Evolutionary conservation across 2,113 vertebrate genomes (phyloP), one percentile per base, ranked within the genome.

Genomic region (Pseudonaja textilis): DNA sequence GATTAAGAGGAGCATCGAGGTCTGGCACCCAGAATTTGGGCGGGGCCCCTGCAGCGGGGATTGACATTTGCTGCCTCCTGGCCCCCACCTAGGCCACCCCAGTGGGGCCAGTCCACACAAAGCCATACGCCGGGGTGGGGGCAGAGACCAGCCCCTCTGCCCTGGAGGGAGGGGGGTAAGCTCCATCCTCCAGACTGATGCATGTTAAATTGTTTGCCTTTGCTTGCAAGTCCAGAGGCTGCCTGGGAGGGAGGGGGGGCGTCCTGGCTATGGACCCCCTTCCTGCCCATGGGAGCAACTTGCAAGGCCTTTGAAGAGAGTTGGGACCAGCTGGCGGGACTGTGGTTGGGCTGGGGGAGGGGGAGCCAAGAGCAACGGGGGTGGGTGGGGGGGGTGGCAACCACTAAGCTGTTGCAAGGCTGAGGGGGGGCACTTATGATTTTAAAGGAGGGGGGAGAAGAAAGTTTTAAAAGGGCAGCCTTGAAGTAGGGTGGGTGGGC

Each of bases 91-190:
- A 90, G 89, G 54, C 93, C 59, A 93, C 94, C 91, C 12, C 26
- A 8, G 34, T 39, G 45, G 90, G 91, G 90, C n/a, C 93, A 54
- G 93, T 93, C 94, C 94, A 93, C 94, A 96, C 96, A 97, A 97
- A 97, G 96, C 95, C 96, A 97, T 97, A 96, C 2, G 87, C 86
- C 23, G 88, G 94, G 94, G 95, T 52, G 89, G 94, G 94, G 92
- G 50, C 89, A 39, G 42, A 94, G 91, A 92, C n/a, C 93, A 20
- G 8, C 25, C n/a, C 47, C 45, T 34, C 50, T 55, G 50, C n/a
- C 7, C 11, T 55, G 47, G 45, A 8, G 3, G 42, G 59, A 26
- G 9, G 14, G 2, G 52, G 87, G 57, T 9, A 1, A 18, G 7
- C 42, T 25, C 54, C 45, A 18, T 2, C 39, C 29, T 18, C 85